Percentiles rank a stretch among this genome's conserved stretches.
Conservation (phyloP, 2,797 vertebrate genomes). For the Onychomys torridus region DNA sequence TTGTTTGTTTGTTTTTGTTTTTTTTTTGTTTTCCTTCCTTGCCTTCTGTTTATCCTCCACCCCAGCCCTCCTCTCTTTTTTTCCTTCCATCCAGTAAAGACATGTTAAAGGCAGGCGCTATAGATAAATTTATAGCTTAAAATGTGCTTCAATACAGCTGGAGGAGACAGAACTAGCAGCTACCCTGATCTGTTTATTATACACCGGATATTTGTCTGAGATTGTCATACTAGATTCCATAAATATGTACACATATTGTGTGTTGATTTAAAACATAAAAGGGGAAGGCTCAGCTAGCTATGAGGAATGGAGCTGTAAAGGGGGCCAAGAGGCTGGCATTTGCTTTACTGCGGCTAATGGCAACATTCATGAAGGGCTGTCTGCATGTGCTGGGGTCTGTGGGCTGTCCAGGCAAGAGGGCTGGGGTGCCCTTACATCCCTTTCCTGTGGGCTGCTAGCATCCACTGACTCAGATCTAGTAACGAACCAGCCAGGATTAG, state of each 20-base stretch:
- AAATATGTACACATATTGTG: not conserved
- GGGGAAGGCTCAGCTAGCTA: not conserved
- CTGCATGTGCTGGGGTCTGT: not conserved
- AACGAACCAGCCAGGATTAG: not conserved
- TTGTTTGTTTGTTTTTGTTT: not conserved
- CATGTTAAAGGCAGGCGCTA: not conserved
- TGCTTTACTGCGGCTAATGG: not conserved
- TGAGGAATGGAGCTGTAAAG: not conserved
- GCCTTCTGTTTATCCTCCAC: too few relatives aligned
- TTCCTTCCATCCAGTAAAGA: not conserved
- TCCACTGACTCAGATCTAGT: not conserved
- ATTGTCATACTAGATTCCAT: not conserved
- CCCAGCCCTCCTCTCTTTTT: not conserved
- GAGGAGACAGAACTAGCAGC: not conserved
- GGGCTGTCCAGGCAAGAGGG: not conserved
- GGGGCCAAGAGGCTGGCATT: not conserved
- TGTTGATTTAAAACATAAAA: not conserved
- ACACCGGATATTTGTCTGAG: not conserved
- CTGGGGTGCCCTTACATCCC: not conserved
- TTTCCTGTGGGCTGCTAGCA: not conserved
- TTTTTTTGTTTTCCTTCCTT: not conserved
- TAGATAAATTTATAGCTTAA: not conserved
- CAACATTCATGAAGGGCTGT: not conserved
- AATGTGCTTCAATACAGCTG: not conserved
- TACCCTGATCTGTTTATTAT: not conserved